phyloP scores from a whole-genome alignment of 2,113 vertebrate genomes.

The Grus americana region DNA sequence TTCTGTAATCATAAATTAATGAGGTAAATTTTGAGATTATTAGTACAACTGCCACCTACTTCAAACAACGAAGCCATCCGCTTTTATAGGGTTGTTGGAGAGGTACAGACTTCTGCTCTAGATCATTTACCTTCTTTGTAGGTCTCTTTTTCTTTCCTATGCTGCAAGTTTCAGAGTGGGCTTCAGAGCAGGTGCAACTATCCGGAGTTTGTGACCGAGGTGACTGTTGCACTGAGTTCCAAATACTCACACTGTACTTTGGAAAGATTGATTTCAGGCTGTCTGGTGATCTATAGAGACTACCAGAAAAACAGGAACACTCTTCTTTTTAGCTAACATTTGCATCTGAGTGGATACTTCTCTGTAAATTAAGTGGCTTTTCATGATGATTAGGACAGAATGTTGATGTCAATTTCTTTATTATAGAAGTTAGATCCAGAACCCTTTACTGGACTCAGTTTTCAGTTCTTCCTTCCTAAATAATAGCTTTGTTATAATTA shows the following conservation, averaged over 20 bases:
- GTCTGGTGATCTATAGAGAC: background rate
- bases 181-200: background rate
- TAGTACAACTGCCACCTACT: background rate
- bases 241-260: background rate
- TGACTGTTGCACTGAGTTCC: background rate
- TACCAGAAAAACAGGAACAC: background rate
- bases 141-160: background rate
- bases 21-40: background rate
- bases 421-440: background rate
- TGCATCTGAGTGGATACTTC: background rate
- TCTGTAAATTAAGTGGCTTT: background rate
- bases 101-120: background rate
- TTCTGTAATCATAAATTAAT: background rate
- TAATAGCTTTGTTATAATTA: background rate
- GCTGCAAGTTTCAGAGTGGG: background rate
- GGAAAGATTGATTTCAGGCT: background rate
- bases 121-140: background rate
- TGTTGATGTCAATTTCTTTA: background rate
- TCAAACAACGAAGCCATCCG: background rate
- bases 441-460: background rate
- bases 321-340: background rate
- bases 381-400: background rate
- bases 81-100: background rate
- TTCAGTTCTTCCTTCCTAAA: background rate
- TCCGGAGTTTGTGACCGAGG: background rate